Base-by-base conservation (phyloP, 2,888 invertebrate genomes). In the Lysandra bellargus region DNA sequence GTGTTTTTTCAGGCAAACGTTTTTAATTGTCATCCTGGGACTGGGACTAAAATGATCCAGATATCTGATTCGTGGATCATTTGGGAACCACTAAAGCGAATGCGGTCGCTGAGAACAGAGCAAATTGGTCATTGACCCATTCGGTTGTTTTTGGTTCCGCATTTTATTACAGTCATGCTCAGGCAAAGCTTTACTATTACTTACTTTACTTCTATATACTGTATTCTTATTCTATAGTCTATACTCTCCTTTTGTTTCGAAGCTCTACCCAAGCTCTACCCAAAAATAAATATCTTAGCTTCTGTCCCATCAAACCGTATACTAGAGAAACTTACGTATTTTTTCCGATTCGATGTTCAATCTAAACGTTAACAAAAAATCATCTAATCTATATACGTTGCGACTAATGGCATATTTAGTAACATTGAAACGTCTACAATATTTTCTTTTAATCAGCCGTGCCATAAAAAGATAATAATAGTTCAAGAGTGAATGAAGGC, bases 1-100 rank as follows among this genome's bases (percentile, higher is more conserved):
- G 44, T 74, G 44, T 74, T 74, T 74, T 23, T 44, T 74, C n/a
- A 74, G 74, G 74, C 74, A 74, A 74, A 74, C 23, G 17, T 74
- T 74, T 74, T 74, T 74, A 74, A 74, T 74, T 74, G 74, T 74
- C 44, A 74, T 44, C 0, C 69, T 17, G 33, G 69, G 69, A 69
- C 33, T 37, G 69, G 17, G 69, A 69, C 69, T 69, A 69, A 69
- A 69, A 37, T 69, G 69, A 69, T 69, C 69, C 69, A 37, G 69
- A 69, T 64, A 64, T 69, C 69, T 69, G 69, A 69, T 69, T 69
- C 69, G 69, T 69, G 69, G 14, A 69, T 69, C 69, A 33, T 37
- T 12, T 37, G 69, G 69, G 69, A 69, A 69, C 33, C 69, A 69
- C 69, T 69, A 69, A 69, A 69, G 69, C 69, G 33, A 69, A 69